phyloP scores from a whole-genome alignment of 2,797 vertebrate species.

The Dendrocincla fuliginosa region DNA sequence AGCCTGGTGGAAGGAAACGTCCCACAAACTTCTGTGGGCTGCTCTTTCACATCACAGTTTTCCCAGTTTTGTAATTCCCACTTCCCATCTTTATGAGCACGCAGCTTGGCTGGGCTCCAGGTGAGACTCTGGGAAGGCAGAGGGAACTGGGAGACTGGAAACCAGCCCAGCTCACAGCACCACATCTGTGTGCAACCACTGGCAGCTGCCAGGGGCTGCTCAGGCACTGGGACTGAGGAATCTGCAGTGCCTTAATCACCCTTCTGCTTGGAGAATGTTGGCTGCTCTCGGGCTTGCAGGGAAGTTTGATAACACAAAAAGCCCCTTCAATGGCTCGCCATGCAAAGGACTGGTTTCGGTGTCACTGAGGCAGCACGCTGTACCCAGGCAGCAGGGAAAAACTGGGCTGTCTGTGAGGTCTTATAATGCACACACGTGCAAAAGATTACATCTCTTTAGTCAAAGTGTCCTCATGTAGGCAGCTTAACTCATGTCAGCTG shows the following conservation, averaged over 20 bases:
- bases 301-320: background rate
- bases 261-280: background rate
- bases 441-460: background rate
- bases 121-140: background rate
- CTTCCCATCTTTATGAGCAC: background rate
- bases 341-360: background rate
- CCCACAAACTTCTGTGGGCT: background rate
- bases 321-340: background rate
- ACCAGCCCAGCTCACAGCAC: background rate
- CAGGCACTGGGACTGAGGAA: too few species aligned
- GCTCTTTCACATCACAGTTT: background rate
- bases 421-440: background rate
- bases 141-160: background rate
- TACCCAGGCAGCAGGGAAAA: background rate
- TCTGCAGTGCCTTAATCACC: background rate
- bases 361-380: background rate
- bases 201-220: background rate
- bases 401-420: rapidly evolving
- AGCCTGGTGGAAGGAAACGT: background rate
- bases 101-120: background rate
- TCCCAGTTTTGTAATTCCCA: background rate
- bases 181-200: background rate
- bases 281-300: background rate
- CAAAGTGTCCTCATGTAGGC: background rate
- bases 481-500: background rate